phyloP scores from a whole-genome alignment of 2,888 invertebrate genomes.

The Azorinus chamasolen region DNA sequence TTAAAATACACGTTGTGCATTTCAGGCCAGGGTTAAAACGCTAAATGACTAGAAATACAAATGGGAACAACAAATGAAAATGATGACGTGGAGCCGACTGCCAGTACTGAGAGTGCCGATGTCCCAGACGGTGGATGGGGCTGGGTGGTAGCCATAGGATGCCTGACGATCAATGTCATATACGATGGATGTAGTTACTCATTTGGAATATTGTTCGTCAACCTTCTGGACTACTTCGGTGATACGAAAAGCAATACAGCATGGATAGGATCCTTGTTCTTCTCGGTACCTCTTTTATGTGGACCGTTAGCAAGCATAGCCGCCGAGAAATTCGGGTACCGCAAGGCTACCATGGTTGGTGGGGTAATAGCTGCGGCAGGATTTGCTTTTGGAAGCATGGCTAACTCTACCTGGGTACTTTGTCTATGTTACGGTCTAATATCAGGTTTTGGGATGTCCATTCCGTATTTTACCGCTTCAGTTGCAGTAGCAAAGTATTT shows the following conservation, averaged over 20 bases:
- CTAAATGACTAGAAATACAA: too few species aligned
- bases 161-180: constrained; percentile 95
- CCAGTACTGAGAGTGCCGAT: too few species aligned
- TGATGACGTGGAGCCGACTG: too few species aligned
- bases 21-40: too few species aligned
- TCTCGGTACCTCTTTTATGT: constrained; percentile 93
- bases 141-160: constrained; percentile 95
- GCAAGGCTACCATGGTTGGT: constrained; percentile 79
- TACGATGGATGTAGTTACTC: constrained; percentile 97
- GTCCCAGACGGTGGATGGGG: constrained; percentile 90
- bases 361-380: constrained; percentile 81
- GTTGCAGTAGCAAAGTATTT: constrained; percentile 84
- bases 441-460: constrained; percentile 82
- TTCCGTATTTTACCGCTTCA: constrained; percentile 83
- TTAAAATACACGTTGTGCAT: too few species aligned
- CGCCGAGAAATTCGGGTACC: constrained; percentile 79
- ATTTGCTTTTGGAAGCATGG: constrained; percentile 77
- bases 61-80: too few species aligned
- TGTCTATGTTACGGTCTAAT: constrained; percentile 82
- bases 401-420: constrained; percentile 75
- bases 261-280: constrained; percentile 95
- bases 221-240: constrained; percentile 94
- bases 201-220: constrained; percentile 95
- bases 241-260: constrained; percentile 95
- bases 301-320: constrained; percentile 81